Evolutionary conservation across 2,888 invertebrate genomes (phyloP), one percentile per base, ranked within the genome.

Genomic region (Athripsodes cinereus): DNA sequence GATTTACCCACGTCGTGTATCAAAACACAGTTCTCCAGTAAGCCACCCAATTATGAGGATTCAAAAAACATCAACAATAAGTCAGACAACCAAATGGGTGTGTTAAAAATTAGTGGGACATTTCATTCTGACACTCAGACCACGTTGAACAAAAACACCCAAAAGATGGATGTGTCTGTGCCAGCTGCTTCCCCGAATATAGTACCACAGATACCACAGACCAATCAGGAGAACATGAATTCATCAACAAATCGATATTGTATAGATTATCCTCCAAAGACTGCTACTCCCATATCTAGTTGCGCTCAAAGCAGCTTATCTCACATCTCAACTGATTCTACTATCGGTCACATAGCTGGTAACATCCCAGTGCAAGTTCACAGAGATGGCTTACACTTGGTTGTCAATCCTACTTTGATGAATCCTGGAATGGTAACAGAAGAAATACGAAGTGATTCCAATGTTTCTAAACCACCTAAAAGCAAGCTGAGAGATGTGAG

Each of bases 401-500:
- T 53, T 3, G 52, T 60, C 2, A 61, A 63, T 56, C 57, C 59
- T 5, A 51, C 57, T 10, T 22, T 60, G 19, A 35, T 52, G 26
- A 54, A 49, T 44, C 31, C 57, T 8, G 35, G 54, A 34, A 40
- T 55, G 21, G n/a, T 52, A 13, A 49, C 62, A 51, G 59, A 67
- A 64, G 8, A 40, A 16, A 5, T 16, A 16, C 21, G 44, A 22
- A 74, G 77, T 65, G 67, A 69, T 26, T 40, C 65, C 61, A 72
- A 74, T 55, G 47, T 55, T 11, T 67, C 70, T 54, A 74, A 74
- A 62, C 74, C 78, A 1, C 20, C 64, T 60, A 74, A 78, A 65
- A 79, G 77, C 64, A 75, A 79, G 66, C 66, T 75, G 8, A 68
- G 78, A 1, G 79, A 79, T 57, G 76, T 78, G 0, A 67, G 79